Conservation (phyloP, 2,113 vertebrate genomes). For the Elgaria multicarinata region DNA sequence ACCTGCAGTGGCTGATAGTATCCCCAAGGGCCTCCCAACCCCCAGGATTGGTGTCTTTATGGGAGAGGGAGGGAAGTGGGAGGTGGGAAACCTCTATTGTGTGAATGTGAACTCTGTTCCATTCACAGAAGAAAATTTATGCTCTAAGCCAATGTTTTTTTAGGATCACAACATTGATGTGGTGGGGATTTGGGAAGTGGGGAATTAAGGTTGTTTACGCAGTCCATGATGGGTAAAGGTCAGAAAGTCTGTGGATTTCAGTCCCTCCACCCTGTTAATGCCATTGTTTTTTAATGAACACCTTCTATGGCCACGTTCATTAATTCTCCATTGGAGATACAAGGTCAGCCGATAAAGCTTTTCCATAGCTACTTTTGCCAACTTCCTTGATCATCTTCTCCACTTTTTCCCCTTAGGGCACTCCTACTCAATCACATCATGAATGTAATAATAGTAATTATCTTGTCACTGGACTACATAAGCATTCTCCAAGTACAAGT, state of each 20-base stretch:
- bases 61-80: no score
- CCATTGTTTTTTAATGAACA: background rate
- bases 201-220: background rate
- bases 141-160: background rate
- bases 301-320: background rate
- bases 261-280: background rate
- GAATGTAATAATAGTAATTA: background rate
- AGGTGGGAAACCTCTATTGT: background rate
- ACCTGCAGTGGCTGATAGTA: no score
- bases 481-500: background rate
- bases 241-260: background rate
- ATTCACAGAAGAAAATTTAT: background rate
- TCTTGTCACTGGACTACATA: background rate
- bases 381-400: fast-evolving
- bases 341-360: background rate
- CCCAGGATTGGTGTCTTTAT: no score
- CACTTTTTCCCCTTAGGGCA: background rate
- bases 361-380: background rate
- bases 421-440: background rate
- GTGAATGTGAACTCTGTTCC: background rate
- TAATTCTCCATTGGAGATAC: background rate
- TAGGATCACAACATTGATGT: background rate
- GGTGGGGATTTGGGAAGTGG: background rate
- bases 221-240: background rate
- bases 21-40: no score